Conservation (phyloP, 2,888 invertebrate species). For the Drosophila hamatofila region DNA sequence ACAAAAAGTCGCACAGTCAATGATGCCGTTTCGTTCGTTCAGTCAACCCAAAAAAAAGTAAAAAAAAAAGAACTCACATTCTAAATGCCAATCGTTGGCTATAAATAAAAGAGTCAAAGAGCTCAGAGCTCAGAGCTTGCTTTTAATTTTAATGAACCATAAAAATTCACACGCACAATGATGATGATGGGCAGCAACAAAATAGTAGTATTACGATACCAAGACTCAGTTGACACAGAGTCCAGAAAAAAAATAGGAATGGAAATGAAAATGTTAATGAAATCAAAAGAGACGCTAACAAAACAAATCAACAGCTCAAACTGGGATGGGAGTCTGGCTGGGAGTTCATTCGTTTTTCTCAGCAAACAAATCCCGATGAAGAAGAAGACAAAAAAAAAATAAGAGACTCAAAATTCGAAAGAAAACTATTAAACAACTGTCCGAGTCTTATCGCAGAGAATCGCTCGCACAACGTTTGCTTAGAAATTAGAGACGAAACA, state of each 20-base stretch:
- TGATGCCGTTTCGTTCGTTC: slow-evolving; percentile 35
- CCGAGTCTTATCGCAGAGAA: slow-evolving; percentile 63
- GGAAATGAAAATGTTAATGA: slow-evolving; percentile 71
- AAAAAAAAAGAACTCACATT: slow-evolving; percentile 30
- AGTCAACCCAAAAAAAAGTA: slow-evolving; percentile 25
- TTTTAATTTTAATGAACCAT: slow-evolving; percentile 80
- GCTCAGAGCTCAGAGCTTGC: slow-evolving; percentile 44
- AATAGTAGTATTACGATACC: slow-evolving; percentile 58
- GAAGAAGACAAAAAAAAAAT: slow-evolving; percentile 16
- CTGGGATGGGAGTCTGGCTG: slow-evolving; percentile 18
- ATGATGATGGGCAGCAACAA: slow-evolving; percentile 30
- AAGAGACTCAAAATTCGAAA: slow-evolving; percentile 68
- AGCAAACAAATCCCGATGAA: slow-evolving; percentile 57
- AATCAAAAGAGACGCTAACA: slow-evolving; percentile 76
- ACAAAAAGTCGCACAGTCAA: slow-evolving; percentile 32
- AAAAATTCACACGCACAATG: slow-evolving; percentile 78
- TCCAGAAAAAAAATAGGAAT: slow-evolving; percentile 2
- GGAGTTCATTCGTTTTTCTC: slow-evolving; percentile 59
- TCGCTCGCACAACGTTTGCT: slow-evolving; percentile 67
- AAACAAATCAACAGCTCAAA: slow-evolving; percentile 61
- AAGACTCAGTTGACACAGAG: slow-evolving; percentile 61
- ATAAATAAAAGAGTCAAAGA: slow-evolving; percentile 58
- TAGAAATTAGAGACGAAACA: slow-evolving; percentile 79
- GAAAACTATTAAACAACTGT: slow-evolving; percentile 81
- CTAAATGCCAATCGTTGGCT: slow-evolving; percentile 68